Evolutionary conservation across 2,113 vertebrate species (phyloP).

Genomic region (Irena cyanogastra): DNA sequence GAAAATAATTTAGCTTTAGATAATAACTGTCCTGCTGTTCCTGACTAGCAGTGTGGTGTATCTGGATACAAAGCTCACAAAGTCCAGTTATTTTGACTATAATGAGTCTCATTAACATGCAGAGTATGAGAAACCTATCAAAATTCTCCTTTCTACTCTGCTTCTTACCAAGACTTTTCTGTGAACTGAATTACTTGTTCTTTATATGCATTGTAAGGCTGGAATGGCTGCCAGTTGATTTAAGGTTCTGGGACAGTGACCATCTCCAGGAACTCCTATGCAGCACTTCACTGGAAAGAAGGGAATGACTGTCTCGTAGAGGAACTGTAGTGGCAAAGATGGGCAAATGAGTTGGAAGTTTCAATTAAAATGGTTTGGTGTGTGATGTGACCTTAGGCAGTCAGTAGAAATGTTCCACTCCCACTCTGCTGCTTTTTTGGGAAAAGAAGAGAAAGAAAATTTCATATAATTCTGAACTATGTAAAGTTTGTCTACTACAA

Average conservation of each 20-base stretch:
- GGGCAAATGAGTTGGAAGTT: background rate
- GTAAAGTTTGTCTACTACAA: background rate
- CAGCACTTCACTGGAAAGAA: background rate
- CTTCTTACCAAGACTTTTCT: background rate
- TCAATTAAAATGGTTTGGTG: background rate
- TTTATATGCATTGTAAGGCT: background rate
- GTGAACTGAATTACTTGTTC: background rate
- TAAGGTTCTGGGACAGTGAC: background rate
- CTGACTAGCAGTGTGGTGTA: background rate
- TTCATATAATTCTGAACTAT: background rate
- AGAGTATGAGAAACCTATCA: background rate
- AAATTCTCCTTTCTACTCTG: background rate
- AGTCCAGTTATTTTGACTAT: background rate
- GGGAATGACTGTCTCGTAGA: background rate
- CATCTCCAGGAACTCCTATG: background rate
- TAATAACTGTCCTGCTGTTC: background rate
- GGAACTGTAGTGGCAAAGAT: background rate
- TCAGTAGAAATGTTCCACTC: background rate
- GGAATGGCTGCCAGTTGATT: background rate
- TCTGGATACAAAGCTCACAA: background rate
- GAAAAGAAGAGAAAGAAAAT: background rate
- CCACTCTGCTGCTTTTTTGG: fast-evolving
- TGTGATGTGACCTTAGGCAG: background rate
- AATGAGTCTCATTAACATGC: background rate
- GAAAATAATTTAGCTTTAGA: background rate